Evolutionary conservation across 2,113 vertebrate species (phyloP).

Genomic region (Mobula hypostoma): DNA sequence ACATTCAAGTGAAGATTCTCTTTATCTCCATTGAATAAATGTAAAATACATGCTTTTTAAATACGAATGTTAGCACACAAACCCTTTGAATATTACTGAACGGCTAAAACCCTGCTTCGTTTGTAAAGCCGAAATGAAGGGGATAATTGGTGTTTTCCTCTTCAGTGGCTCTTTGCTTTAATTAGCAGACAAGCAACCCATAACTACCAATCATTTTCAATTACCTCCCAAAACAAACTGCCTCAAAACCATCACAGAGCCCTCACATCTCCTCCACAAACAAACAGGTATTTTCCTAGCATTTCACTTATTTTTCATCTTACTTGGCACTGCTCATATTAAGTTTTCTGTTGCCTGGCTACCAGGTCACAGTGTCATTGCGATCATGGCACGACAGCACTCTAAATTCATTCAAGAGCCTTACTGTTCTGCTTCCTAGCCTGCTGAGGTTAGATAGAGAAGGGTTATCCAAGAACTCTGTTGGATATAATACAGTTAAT

Average conservation of each 20-base stretch:
- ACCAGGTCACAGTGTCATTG: constrained; percentile 48
- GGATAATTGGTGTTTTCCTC: neutral
- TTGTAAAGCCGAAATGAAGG: neutral
- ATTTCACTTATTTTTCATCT: constrained; percentile 48
- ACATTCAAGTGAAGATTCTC: neutral
- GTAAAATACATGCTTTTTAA: neutral
- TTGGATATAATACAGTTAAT: constrained; percentile 47
- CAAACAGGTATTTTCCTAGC: constrained; percentile 44
- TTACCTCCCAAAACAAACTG: neutral
- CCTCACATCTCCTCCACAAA: constrained; percentile 33
- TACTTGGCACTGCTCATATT: constrained; percentile 47
- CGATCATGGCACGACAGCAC: neutral
- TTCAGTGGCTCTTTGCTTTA: neutral
- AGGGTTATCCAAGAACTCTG: constrained; percentile 46
- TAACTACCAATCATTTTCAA: constrained; percentile 16
- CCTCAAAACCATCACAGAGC: constrained; percentile 41
- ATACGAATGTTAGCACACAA: neutral
- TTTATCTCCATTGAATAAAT: neutral
- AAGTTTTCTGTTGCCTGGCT: constrained; percentile 56
- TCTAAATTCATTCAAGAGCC: constrained; percentile 8
- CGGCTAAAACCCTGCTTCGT: neutral
- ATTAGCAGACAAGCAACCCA: neutral
- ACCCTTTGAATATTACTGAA: neutral
- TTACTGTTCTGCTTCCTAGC: neutral
- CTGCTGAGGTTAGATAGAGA: constrained; percentile 41